Evolutionary conservation across 2,888 invertebrate genomes (phyloP), one percentile per base, ranked within the genome.

Genomic region (Drosophila tanythrix): DNA sequence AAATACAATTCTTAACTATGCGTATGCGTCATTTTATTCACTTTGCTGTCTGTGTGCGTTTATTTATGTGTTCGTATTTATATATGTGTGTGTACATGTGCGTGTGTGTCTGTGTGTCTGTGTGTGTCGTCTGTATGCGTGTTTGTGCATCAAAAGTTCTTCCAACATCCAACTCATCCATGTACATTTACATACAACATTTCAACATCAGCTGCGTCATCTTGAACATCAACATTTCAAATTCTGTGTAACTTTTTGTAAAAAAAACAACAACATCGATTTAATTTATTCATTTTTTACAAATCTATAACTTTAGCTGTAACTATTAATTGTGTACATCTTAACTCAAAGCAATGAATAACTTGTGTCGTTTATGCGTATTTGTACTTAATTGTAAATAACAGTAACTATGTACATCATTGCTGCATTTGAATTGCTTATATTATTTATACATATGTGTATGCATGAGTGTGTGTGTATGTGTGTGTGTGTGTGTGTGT

Each of bases 21-120:
- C 76, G 76, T 77, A 80, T 77, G 76, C 80, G 76, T 77, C 70
- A 64, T 74, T 71, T 82, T 66, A 71, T 18, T 67, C 81, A 79
- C 74, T 38, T 83, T 70, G 76, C 68, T 78, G 72, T 82, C 59
- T 77, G 74, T 74, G 57, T 82, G 79, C 70, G 53, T 82, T 69
- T 65, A 58, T 62, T 63, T 71, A 65, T 76, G 58, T 58, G 48
- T 61, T 59, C 63, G 43, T 76, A 56, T 69, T 29, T 38, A n/a
- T 60, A 33, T 52, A 18, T 55, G n/a, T 40, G 35, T 58, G 33
- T 56, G 40, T 57, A 46, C 25, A 38, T 58, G 5, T 67, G 3
- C 29, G 18, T 61, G 35, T 27, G 53, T 43, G 18, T 61, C 1
- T 27, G 15, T 61, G 35, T 21, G 21, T 6, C 2, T n/a, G 53